Percentiles rank a stretch among this genome's conserved stretches.
Evolutionary conservation across 2,888 invertebrate species (phyloP).

Genomic region (Scaptomyza reducta): DNA sequence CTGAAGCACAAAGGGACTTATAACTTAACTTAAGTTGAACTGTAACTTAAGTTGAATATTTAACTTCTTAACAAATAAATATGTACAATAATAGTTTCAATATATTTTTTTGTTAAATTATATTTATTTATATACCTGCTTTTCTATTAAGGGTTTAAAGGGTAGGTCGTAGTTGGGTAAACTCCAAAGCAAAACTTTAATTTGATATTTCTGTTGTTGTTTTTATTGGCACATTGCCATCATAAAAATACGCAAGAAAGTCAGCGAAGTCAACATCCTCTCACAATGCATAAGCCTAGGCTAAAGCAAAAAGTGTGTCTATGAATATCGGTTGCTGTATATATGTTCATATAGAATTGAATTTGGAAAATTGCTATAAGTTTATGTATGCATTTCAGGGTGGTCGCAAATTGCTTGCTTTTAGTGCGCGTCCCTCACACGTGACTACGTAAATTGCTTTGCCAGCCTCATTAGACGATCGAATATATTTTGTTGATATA

Average conservation of each 20-base stretch:
- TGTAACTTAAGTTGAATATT: too few relatives aligned
- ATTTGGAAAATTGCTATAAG: slow-evolving; percentile 3
- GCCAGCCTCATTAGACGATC: slow-evolving; percentile 54
- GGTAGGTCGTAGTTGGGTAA: not conserved
- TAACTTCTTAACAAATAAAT: too few relatives aligned
- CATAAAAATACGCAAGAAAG: slow-evolving; percentile 48
- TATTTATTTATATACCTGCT: too few relatives aligned
- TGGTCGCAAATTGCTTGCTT: slow-evolving; percentile 63
- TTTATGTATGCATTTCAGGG: slow-evolving; percentile 17
- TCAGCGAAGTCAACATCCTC: slow-evolving; percentile 53
- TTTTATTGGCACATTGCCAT: slow-evolving; percentile 48
- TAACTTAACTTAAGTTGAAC: too few relatives aligned
- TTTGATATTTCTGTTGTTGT: slow-evolving; percentile 17
- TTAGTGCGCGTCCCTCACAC: slow-evolving; percentile 62
- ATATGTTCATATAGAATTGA: slow-evolving; percentile 1
- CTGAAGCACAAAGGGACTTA: not conserved
- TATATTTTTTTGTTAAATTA: not conserved
- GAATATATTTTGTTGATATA: slow-evolving; percentile 26
- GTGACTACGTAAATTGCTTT: slow-evolving; percentile 54
- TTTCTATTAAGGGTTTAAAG: not conserved
- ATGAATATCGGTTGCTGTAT: slow-evolving; percentile 9
- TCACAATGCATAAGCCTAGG: slow-evolving; percentile 24
- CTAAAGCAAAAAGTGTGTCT: slow-evolving; percentile 15
- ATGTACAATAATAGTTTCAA: too few relatives aligned
- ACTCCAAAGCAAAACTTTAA: not conserved